Conservation (phyloP, 2,888 invertebrate species). For the Charanyca ferruginea region DNA sequence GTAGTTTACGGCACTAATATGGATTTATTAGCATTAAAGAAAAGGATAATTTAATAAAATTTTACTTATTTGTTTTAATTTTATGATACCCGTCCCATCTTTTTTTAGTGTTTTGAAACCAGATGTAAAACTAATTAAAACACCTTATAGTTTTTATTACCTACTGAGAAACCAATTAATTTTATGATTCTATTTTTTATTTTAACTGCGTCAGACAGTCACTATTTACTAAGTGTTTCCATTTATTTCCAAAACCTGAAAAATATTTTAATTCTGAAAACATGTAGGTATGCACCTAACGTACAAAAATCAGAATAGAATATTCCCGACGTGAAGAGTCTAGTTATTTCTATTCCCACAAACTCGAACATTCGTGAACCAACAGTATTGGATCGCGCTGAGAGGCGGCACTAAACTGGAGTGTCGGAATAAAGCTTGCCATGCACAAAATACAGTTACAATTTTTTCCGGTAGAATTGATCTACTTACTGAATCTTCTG, state of each 20-base stretch:
- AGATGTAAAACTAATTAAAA: slow-evolving; percentile 8
- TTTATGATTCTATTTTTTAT: neutral
- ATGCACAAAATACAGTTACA: slow-evolving; percentile 52
- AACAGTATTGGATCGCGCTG: slow-evolving; percentile 47
- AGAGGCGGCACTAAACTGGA: slow-evolving; percentile 63
- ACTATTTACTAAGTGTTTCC: neutral
- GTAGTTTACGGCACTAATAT: slow-evolving; percentile 25
- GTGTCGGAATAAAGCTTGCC: slow-evolving; percentile 54
- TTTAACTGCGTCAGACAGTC: neutral
- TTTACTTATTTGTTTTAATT: slow-evolving; percentile 13
- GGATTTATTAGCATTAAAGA: slow-evolving; percentile 30
- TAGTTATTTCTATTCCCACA: slow-evolving; percentile 53
- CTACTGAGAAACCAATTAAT: neutral
- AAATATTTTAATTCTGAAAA: slow-evolving; percentile 3
- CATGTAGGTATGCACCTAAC: too few relatives aligned
- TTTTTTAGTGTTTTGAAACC: neutral
- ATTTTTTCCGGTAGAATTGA: slow-evolving; percentile 61
- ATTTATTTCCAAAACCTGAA: neutral
- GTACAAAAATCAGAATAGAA: slow-evolving; percentile 41
- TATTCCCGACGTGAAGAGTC: slow-evolving; percentile 55
- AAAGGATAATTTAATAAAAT: neutral
- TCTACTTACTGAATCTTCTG: slow-evolving; percentile 46
- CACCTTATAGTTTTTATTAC: neutral
- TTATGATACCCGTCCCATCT: neutral
- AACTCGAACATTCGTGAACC: slow-evolving; percentile 56